A percentile compares a stretch with the other conserved stretches of the same genome.
phyloP scores from a whole-genome alignment of 2,797 vertebrate genomes.

The Chrosomus eos region DNA sequence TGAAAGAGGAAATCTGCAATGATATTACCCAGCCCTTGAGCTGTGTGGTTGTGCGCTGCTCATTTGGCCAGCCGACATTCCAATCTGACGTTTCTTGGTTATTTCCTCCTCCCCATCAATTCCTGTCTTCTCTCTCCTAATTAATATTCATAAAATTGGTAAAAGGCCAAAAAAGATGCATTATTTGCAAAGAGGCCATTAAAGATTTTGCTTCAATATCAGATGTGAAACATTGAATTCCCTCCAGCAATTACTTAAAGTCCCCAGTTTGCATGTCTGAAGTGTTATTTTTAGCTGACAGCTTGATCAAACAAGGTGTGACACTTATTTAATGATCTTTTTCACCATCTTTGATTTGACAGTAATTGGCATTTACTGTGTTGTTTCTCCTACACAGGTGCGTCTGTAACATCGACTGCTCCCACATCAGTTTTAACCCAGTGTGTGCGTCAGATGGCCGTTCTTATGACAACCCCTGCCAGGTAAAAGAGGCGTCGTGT shows the following conservation, averaged over 20 bases:
- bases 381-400: slow-evolving; percentile 81
- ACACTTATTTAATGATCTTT: slow-evolving; percentile 42
- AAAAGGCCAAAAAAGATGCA: background rate
- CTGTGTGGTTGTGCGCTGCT: background rate
- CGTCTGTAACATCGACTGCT: slow-evolving; percentile 99
- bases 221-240: background rate
- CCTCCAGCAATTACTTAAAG: slow-evolving; percentile 13
- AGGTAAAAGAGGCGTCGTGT: slow-evolving; percentile 99
- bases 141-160: background rate
- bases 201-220: slow-evolving; percentile 2
- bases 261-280: slow-evolving; percentile 19
- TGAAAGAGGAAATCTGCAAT: background rate
- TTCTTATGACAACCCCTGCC: slow-evolving; percentile 99
- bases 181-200: background rate
- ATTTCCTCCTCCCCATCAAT: background rate
- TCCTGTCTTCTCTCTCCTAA: background rate
- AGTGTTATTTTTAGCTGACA: slow-evolving; percentile 30
- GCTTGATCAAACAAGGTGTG: slow-evolving; percentile 58
- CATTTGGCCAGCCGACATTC: background rate
- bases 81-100: background rate
- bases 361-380: slow-evolving; percentile 24
- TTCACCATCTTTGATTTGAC: slow-evolving; percentile 49
- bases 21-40: background rate
- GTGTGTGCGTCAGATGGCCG: slow-evolving; percentile 98
- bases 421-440: slow-evolving; percentile 98